These are phyloP conservation scores for Eremophila alpestris DNA, from an alignment of 2,797 vertebrate species.

Conservation along the genomic window DNA sequence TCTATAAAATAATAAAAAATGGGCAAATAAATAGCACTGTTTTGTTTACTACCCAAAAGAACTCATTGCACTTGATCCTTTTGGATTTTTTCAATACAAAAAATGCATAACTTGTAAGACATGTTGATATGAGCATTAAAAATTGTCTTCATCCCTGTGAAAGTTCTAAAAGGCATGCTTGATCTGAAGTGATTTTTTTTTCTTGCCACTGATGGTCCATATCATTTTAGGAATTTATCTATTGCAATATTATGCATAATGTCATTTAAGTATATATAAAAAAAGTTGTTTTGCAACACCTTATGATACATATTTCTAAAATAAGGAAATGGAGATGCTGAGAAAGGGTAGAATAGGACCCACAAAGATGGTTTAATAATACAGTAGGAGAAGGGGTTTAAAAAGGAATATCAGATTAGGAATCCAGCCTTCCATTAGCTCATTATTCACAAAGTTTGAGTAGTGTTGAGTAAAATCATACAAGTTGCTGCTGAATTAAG, in stretches of 20 bases:
- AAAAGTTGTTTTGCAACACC: neutral
- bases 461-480: neutral
- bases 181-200: neutral
- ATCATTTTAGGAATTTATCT: neutral
- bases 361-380: neutral
- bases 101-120: neutral
- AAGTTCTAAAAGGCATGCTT: neutral
- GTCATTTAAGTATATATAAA: neutral
- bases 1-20: neutral
- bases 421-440: neutral
- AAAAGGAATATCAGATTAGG: neutral
- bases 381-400: neutral
- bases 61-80: neutral
- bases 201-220: neutral
- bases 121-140: neutral
- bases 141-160: neutral
- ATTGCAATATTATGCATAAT: neutral
- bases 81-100: neutral
- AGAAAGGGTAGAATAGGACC: neutral
- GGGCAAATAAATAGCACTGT: neutral
- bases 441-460: neutral
- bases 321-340: neutral
- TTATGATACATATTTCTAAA: neutral
- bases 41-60: neutral
- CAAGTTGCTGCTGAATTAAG: neutral